Base-by-base conservation (phyloP, 2,888 invertebrate genomes). In the Mythimna ferrago region DNA sequence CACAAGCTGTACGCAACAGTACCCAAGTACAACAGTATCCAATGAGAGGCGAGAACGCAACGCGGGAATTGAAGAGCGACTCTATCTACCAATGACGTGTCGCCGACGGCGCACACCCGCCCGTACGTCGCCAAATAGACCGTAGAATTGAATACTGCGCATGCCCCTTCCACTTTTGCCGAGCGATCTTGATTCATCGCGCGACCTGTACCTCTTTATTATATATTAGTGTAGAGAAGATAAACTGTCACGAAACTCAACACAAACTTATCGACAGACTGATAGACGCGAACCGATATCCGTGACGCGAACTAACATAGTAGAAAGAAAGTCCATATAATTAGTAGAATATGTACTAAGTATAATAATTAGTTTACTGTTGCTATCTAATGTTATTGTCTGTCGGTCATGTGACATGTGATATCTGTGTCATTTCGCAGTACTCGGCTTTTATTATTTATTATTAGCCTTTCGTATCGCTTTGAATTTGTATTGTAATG, bases 341-440 rank as follows among this genome's bases (percentile, higher is more conserved):
- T 75, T 26, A 54, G 44, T 60, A 9, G 11, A 7, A 41, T 6
- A 14, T 6, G 2, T 2, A 32, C 32, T n/a, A n/a, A n/a, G n/a
- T 48, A 41, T 38, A 38, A 38, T 38, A 38, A 38, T 54, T 67
- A 54, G 77, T 80, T 72, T 66, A 51, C 57, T 63, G 26, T 68
- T 51, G 48, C 21, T 80, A 79, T 74, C 79, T 66, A 53, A 35
- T 65, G 41, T 63, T 56, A 63, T 74, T 65, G 61, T 75, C 26
- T 26, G 66, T 32, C 56, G 26, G 73, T 70, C 78, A 56, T 78
- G 78, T 65, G 73, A 66, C 68, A n/a, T 58, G 66, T 48, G 9
- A n/a, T 64, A 73, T 58, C n/a, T 65, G 66, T 58, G 66, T 57
- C 63, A 51, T 48, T 58, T 53, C 32, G 51, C n/a, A 56, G 11